Conservation (phyloP, 2,113 vertebrate species). For the Seriola dumerili region DNA sequence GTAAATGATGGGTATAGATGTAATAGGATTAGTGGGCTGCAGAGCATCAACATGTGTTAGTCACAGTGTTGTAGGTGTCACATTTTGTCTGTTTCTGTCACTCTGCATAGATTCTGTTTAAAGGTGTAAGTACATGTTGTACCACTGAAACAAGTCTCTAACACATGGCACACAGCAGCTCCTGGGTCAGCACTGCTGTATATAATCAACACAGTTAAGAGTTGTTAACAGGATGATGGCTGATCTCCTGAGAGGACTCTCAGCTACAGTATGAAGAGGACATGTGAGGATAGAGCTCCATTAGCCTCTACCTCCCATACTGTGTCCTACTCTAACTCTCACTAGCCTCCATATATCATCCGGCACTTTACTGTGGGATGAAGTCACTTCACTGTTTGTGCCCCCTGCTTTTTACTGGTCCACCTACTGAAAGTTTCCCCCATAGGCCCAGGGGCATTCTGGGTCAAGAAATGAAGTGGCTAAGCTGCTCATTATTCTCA, state of each 20-base stretch:
- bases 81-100: too few relatives aligned
- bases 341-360: slow-evolving; percentile 25
- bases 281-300: not conserved
- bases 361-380: slow-evolving; percentile 24
- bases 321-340: slow-evolving; percentile 6
- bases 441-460: slow-evolving; percentile 50
- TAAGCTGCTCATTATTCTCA: slow-evolving; percentile 53
- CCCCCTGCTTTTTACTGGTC: slow-evolving; percentile 35
- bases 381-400: slow-evolving; percentile 28
- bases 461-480: slow-evolving; percentile 49
- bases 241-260: not conserved
- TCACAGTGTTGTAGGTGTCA: too few relatives aligned
- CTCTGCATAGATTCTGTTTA: too few relatives aligned
- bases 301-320: slow-evolving; percentile 9
- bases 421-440: slow-evolving; percentile 8
- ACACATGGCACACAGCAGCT: too few relatives aligned
- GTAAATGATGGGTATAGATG: too few relatives aligned
- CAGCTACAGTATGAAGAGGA: not conserved
- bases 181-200: too few relatives aligned
- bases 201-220: not conserved
- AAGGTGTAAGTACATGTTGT: too few relatives aligned
- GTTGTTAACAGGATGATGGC: too few relatives aligned
- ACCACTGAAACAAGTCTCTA: too few relatives aligned
- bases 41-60: too few relatives aligned
- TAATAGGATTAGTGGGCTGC: too few relatives aligned